Evolutionary conservation across 2,888 invertebrate genomes (phyloP).

Genomic region (Choreutis nemorana): DNA sequence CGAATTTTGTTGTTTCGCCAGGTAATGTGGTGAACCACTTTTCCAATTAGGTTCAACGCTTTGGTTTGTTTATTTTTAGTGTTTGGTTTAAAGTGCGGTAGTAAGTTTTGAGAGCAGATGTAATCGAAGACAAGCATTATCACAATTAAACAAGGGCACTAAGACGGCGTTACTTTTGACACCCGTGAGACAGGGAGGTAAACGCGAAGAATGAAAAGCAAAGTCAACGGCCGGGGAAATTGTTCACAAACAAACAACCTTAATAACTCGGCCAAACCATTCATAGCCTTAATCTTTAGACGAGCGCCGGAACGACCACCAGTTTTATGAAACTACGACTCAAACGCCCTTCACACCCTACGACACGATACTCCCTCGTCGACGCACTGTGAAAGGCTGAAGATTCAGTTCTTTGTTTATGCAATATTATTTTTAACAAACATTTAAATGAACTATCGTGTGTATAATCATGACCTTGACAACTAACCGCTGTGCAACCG

Average conservation of each 20-base stretch:
- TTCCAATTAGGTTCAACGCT: neutral
- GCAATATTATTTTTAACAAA: too few species aligned
- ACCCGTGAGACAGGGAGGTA: conserved; percentile 15
- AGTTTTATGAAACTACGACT: too few species aligned
- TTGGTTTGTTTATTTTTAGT: neutral
- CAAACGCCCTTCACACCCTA: too few species aligned
- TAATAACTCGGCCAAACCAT: conserved; percentile 39
- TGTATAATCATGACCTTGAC: too few species aligned
- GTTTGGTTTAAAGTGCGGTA: neutral
- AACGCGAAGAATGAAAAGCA: conserved; percentile 35
- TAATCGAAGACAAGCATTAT: neutral
- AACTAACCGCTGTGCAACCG: too few species aligned
- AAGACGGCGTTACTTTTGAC: conserved; percentile 11
- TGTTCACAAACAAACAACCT: conserved; percentile 38
- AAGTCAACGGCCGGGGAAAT: conserved; percentile 44
- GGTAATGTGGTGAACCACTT: neutral
- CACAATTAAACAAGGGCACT: neutral
- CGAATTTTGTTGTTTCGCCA: neutral
- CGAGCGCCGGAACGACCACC: conserved; percentile 10
- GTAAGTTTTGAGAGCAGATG: neutral
- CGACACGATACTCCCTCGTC: too few species aligned
- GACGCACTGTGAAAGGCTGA: too few species aligned
- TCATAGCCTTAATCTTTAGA: conserved; percentile 32
- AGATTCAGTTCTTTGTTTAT: too few species aligned
- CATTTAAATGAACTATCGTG: too few species aligned